Evolutionary conservation across 1,140 invertebrate genomes (phyloP).

Genomic region (Rhyacophila brunnea): DNA sequence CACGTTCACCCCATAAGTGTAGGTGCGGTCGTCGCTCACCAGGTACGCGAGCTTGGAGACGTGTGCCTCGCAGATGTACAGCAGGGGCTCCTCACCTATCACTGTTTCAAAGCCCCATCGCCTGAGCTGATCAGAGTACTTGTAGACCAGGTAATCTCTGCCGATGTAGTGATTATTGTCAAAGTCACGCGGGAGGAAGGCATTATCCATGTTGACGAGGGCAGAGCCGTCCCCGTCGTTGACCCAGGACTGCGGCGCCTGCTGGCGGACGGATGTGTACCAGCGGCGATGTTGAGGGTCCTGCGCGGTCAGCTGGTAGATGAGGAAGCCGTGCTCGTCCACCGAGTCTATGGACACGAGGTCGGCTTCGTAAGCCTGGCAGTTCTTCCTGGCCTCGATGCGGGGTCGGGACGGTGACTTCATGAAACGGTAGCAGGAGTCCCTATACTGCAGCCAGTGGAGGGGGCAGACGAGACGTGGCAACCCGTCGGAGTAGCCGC

Average conservation of each 20-base stretch:
- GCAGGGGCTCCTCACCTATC: constrained; percentile 68
- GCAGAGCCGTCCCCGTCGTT: constrained; percentile 81
- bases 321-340: constrained; percentile 85
- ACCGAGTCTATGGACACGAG: constrained; percentile 74
- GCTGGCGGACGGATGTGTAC: constrained; percentile 78
- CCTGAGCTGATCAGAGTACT: constrained; percentile 68
- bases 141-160: constrained; percentile 61
- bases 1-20: constrained; percentile 77
- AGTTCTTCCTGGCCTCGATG: constrained; percentile 77
- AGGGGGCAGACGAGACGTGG: constrained; percentile 68
- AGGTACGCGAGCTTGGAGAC: constrained; percentile 65
- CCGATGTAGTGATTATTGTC: constrained; percentile 52
- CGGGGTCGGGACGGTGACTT: constrained; percentile 77
- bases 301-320: constrained; percentile 72
- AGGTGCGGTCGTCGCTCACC: constrained; percentile 74
- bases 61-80: constrained; percentile 88
- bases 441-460: constrained; percentile 73
- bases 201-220: constrained; percentile 76
- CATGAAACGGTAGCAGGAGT: constrained; percentile 83
- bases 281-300: constrained; percentile 86
- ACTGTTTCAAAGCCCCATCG: constrained; percentile 84
- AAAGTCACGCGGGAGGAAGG: constrained; percentile 62
- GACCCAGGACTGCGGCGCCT: constrained; percentile 73
- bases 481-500: constrained; percentile 46
- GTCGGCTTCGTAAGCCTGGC: constrained; percentile 78